Conservation (phyloP, 2,888 invertebrate species). For the Cerastoderma edule region DNA sequence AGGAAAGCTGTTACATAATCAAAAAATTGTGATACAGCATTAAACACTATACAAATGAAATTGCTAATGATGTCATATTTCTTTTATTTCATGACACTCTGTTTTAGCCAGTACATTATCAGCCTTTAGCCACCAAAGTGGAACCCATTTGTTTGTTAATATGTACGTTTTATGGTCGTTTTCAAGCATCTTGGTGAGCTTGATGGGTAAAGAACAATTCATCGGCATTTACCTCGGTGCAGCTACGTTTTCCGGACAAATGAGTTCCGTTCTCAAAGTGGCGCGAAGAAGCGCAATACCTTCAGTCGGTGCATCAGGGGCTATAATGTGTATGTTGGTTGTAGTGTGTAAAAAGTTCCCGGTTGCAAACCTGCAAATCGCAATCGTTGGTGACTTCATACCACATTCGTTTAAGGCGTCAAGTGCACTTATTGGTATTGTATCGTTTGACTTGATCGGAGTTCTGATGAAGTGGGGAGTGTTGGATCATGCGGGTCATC, state of each 20-base stretch:
- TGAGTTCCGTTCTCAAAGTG: conserved; percentile 92
- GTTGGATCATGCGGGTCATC: conserved; percentile 99
- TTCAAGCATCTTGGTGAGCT: conserved; percentile 87
- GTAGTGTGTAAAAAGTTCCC: conserved; percentile 95
- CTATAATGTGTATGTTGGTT: conserved; percentile 95
- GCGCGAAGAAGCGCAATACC: conserved; percentile 88
- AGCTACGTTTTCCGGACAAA: conserved; percentile 91
- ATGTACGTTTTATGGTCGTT: conserved; percentile 95
- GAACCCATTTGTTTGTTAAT: conserved; percentile 94
- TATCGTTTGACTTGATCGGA: conserved; percentile 93
- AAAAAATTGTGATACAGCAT: too few relatives aligned
- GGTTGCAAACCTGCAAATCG: conserved; percentile 93
- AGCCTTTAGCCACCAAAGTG: conserved; percentile 96
- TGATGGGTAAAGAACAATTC: conserved; percentile 96
- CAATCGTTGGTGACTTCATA: conserved; percentile 92
- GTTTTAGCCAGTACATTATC: conserved; percentile 93
- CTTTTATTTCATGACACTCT: conserved; percentile 84
- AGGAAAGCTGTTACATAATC: too few relatives aligned
- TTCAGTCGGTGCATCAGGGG: conserved; percentile 98
- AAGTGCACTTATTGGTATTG: conserved; percentile 92
- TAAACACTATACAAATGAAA: too few relatives aligned
- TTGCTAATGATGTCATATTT: background rate
- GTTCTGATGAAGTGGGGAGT: conserved; percentile 93
- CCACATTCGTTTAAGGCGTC: conserved; percentile 92
- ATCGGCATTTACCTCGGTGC: conserved; percentile 94